Conservation (phyloP, 2,888 invertebrate genomes). For the Lasioglossum lativentre region DNA sequence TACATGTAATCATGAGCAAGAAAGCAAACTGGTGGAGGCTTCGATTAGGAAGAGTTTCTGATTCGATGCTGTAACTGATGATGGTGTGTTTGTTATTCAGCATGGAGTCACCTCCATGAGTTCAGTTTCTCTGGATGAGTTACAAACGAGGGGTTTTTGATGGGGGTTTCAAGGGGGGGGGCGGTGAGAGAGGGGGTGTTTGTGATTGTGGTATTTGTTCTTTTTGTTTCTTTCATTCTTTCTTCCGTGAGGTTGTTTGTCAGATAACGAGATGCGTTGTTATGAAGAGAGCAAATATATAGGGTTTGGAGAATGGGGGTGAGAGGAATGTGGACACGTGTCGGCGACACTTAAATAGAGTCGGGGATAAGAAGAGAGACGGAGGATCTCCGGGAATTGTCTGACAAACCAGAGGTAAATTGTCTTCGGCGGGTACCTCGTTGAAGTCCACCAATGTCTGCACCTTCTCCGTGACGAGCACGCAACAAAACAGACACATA, state of each 20-base stretch:
- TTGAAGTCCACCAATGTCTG: constrained; percentile 96
- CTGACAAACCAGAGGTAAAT: constrained; percentile 93
- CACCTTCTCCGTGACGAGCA: constrained; percentile 87
- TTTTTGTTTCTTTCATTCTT: background rate
- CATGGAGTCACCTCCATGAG: constrained; percentile 40
- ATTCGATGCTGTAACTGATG: constrained; percentile 8
- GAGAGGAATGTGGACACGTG: constrained; percentile 19
- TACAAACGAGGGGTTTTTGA: constrained; percentile 1
- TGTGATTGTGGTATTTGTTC: background rate
- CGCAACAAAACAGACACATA: constrained; percentile 83
- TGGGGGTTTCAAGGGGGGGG: background rate
- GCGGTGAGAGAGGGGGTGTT: background rate
- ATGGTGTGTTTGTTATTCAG: background rate
- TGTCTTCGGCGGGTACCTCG: constrained; percentile 95
- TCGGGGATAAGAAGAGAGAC: constrained; percentile 52
- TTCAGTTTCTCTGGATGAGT: constrained; percentile 39
- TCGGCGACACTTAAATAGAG: constrained; percentile 31
- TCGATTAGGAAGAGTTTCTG: constrained; percentile 13
- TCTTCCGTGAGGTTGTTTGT: background rate
- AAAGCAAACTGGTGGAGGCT: constrained; percentile 58
- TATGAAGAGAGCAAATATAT: constrained; percentile 23
- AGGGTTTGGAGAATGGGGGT: background rate
- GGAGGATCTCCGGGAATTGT: constrained; percentile 77
- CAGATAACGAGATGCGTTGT: constrained; percentile 45
- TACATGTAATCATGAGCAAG: constrained; percentile 45